These are phyloP conservation scores for Callopanchax toddi DNA, from an alignment of 2,113 vertebrate genomes.

Conservation along the genomic window DNA sequence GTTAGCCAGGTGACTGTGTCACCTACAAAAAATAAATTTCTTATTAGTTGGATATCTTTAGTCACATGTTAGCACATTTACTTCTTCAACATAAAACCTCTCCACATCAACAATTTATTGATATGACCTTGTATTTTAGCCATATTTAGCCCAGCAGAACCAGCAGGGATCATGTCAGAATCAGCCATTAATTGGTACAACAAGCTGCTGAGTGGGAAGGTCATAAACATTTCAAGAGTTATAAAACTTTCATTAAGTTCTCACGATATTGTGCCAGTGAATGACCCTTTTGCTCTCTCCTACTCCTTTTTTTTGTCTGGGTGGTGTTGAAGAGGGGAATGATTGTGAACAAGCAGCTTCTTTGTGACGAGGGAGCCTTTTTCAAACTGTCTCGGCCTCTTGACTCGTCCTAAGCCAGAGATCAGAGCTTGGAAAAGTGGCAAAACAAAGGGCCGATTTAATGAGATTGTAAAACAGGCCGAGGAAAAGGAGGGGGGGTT, in stretches of 20 bases:
- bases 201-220: constrained; percentile 82
- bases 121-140: neutral
- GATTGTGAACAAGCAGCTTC: constrained; percentile 78
- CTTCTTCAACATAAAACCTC: neutral
- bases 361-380: constrained; percentile 82
- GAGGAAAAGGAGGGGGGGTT: constrained; percentile 69
- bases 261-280: constrained; percentile 83
- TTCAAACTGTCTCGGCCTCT: constrained; percentile 85
- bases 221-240: constrained; percentile 89
- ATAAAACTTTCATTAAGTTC: constrained; percentile 90
- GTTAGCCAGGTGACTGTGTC: too few species aligned
- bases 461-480: constrained; percentile 85
- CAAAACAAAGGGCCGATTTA: constrained; percentile 86
- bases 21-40: too few species aligned
- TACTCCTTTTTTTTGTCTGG: constrained; percentile 54
- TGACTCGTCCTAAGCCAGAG: constrained; percentile 85
- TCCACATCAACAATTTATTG: neutral
- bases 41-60: too few species aligned
- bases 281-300: constrained; percentile 77
- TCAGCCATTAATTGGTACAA: constrained; percentile 78
- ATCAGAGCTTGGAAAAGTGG: constrained; percentile 86
- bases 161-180: constrained; percentile 61
- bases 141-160: constrained; percentile 23
- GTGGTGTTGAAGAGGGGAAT: constrained; percentile 65
- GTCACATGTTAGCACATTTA: too few species aligned